phyloP scores from a whole-genome alignment of 2,888 invertebrate species.

The Rhingia rostrata region DNA sequence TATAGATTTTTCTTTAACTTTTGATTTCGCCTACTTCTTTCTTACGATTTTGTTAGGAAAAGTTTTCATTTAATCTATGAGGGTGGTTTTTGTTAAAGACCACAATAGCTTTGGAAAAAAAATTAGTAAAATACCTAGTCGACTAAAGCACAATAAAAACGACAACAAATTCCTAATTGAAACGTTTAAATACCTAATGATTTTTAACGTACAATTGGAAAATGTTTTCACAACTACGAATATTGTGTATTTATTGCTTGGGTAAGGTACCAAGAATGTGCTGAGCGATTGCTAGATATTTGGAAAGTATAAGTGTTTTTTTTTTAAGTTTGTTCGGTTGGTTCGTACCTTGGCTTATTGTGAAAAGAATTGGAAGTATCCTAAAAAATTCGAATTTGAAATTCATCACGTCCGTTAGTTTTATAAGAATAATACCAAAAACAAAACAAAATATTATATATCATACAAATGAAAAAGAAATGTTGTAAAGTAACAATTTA shows the following conservation, averaged over 20 bases:
- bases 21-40: conserved; percentile 8
- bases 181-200: conserved; percentile 2
- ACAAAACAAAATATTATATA: conserved; percentile 28
- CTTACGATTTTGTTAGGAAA: conserved; percentile 1
- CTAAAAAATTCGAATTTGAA: conserved; percentile 70
- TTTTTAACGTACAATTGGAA: conserved; percentile 24
- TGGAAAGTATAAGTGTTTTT: neutral
- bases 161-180: conserved; percentile 40
- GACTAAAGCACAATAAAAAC: conserved; percentile 63
- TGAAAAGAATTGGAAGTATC: conserved; percentile 30
- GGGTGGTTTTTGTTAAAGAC: conserved; percentile 12
- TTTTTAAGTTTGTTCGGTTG: conserved; percentile 24
- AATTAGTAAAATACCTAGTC: conserved; percentile 29
- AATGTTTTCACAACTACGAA: conserved; percentile 13
- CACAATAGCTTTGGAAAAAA: conserved; percentile 41
- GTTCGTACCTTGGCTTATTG: conserved; percentile 4
- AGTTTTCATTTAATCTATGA: conserved; percentile 24
- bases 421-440: conserved; percentile 59
- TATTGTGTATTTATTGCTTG: conserved; percentile 13
- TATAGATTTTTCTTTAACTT: conserved; percentile 14
- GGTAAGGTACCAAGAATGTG: conserved; percentile 5
- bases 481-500: conserved; percentile 15
- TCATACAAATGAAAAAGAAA: conserved; percentile 20
- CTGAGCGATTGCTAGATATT: conserved; percentile 25
- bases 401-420: conserved; percentile 73